These are phyloP conservation scores for Sylvilagus floridanus DNA, from an alignment of 2,797 vertebrate genomes.

Conservation along the genomic window DNA sequence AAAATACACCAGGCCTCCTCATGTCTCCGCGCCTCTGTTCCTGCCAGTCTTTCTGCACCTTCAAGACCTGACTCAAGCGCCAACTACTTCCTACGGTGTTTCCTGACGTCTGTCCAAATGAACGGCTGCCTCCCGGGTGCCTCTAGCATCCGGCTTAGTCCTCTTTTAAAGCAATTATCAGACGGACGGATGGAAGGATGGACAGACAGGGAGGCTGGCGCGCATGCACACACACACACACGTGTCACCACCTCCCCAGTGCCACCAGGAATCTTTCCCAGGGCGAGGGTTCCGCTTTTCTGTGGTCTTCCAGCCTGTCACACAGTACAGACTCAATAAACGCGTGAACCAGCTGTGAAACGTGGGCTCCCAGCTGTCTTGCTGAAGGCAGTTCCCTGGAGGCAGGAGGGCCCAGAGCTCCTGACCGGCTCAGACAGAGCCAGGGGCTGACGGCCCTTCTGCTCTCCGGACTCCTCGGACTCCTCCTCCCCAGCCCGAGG, in stretches of 20 bases:
- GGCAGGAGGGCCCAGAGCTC: neutral
- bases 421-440: neutral
- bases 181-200: neutral
- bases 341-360: neutral
- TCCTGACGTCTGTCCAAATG: neutral
- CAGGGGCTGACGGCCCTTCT: neutral
- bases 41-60: neutral
- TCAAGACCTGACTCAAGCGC: neutral
- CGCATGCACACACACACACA: accelerated
- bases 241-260: neutral
- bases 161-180: neutral
- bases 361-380: neutral
- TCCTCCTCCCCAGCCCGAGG: neutral
- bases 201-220: neutral
- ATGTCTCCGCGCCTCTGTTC: neutral
- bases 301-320: neutral
- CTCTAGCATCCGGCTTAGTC: neutral
- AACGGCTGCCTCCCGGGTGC: neutral
- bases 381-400: neutral
- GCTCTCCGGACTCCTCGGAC: no score
- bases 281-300: neutral
- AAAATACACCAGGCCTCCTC: neutral
- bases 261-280: neutral
- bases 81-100: neutral
- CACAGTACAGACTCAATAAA: neutral